Base-by-base conservation (phyloP, 2,797 vertebrate species). In the Pachyuromys duprasi region DNA sequence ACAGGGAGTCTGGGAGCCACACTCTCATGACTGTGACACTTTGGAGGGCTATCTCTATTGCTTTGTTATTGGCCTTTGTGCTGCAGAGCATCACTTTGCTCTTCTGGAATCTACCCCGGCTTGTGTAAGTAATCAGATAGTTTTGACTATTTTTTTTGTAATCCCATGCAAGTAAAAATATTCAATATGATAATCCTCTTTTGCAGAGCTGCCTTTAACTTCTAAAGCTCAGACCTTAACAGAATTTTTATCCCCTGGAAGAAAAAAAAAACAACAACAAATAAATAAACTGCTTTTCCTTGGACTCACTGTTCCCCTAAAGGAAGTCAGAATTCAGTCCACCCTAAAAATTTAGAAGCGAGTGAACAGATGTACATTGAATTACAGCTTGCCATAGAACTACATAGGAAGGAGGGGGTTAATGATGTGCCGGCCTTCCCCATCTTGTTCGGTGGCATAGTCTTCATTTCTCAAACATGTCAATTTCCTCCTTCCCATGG, bases 401-500 rank as follows among this genome's bases (percentile, higher is more conserved):
- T 80, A 24, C 83, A 2, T 31, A 80, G 93, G 86, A 96, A 93
- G 72, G 88, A 96, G 67, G 45, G 89, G 57, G 95, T 95, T 97
- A 97, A 96, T 95, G 91, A 72, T 57, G 53, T 92, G 67, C 93
- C 92, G 96, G 97, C 93, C 94, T 96, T 95, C 67, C 15, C 81
- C 89, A 63, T 90, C 86, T 53, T 89, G 80, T 86, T 63, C 63
- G 86, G 95, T 96, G 96, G 93, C 75, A 28, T 91, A 39, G 18
- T 94, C 81, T 65, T 93, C 72, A 87, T 95, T 95, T 96, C 86
- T 95, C 97, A 96, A 90, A 93, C 87, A 62, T 97, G 94, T 95
- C 96, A 93, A 93, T 95, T 97, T 97, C 96, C 96, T 96, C 75
- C 79, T 97, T 94, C 95, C 96, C 31, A 8, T 95, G 96, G 95